Evolutionary conservation across 2,888 invertebrate genomes (phyloP), one percentile per base, ranked within the genome.

Genomic region (Resseliella maxima): DNA sequence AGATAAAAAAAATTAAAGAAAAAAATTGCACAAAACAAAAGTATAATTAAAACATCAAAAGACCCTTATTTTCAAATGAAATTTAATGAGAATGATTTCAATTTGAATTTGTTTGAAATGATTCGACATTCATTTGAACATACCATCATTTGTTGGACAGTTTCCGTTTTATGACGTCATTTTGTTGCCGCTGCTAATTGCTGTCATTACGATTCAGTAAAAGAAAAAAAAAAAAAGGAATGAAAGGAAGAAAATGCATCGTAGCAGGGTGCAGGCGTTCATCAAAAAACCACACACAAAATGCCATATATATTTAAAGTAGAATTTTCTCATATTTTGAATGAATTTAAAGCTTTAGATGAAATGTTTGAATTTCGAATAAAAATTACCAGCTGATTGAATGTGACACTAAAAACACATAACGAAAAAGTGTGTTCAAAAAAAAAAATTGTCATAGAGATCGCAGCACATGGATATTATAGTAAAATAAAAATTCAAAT

Each of bases 11-110:
- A 27, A 1, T 2, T 8, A 24, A 59, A 24, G 59, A 59, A 59
- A 59, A 59, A 59, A 24, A 27, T 3, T 8, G 27, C 59, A 72
- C 3, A 72, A 31, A 72, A 72, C 72, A 72, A 72, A 31, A 72
- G 72, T 31, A 31, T 72, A 72, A 72, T 72, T 72, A 72, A 72
- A 72, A 72, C 72, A 72, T 72, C 72, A 31, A 35, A 72, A 27
- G 72, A 72, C 72, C 72, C 35, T 59, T 35, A 72, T 72, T 72
- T 72, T 35, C 72, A 72, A 72, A 72, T 72, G 72, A 72, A 72
- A 72, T 72, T 72, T 35, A 72, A 72, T 31, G 31, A 72, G 35
- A 72, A 72, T 12, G 31, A 35, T 31, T 72, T 72, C 72, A 72
- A 72, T 31, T 72, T 72, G 72, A 35, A 72, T 72, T 15, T 72